phyloP scores from a whole-genome alignment of 1,140 invertebrate species.

The Odontomachus brunneus region DNA sequence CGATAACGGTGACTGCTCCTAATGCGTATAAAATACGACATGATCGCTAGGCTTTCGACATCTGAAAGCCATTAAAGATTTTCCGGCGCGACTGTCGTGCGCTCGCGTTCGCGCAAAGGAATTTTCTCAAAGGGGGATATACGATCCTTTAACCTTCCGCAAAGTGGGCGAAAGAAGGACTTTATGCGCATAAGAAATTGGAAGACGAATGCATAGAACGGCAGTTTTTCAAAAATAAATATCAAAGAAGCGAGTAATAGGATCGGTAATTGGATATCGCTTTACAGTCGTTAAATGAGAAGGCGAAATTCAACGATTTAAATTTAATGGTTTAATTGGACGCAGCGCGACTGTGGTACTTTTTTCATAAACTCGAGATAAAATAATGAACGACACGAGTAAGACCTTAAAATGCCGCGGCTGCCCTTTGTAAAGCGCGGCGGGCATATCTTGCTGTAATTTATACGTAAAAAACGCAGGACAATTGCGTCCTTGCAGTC shows the following conservation, averaged over 20 bases:
- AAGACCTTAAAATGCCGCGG: not conserved
- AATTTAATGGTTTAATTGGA: not conserved
- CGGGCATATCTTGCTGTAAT: too few species aligned
- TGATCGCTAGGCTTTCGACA: conserved; percentile 24
- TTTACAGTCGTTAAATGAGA: not conserved
- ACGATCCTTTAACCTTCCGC: conserved; percentile 26
- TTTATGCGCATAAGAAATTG: conserved; percentile 38
- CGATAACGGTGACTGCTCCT: conserved; percentile 2
- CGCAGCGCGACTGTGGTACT: not conserved
- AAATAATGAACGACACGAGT: not conserved
- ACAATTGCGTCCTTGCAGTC: conserved; percentile 45
- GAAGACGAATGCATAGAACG: conserved; percentile 23
- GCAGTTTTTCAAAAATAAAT: conserved; percentile 49
- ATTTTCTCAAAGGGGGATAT: conserved; percentile 46
- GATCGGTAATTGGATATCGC: conserved; percentile 24
- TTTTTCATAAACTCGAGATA: not conserved
- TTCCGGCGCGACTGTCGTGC: conserved; percentile 27
- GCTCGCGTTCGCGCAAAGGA: conserved; percentile 22
- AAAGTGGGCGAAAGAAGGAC: not conserved
- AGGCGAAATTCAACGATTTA: not conserved
- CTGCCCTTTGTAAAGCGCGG: too few species aligned
- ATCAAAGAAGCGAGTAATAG: conserved; percentile 29
- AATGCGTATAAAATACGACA: conserved; percentile 48
- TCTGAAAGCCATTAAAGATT: conserved; percentile 58
- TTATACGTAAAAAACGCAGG: too few species aligned